A percentile compares a stretch with the other conserved stretches of the same genome.
phyloP scores from a whole-genome alignment of 2,113 vertebrate species.

The Pachyramphus minor region DNA sequence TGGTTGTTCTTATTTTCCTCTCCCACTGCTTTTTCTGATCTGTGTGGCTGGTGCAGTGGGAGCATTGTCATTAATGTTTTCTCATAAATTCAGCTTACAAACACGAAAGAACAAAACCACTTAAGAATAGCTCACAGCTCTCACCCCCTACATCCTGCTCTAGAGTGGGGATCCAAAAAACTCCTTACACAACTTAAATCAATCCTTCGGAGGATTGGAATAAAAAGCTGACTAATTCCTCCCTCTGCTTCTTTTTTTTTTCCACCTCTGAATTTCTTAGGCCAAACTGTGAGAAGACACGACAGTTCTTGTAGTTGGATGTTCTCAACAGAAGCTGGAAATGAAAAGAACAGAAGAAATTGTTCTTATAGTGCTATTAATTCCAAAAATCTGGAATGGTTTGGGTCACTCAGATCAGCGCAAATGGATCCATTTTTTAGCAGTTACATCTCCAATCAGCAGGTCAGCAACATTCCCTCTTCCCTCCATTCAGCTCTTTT shows the following conservation, averaged over 20 bases:
- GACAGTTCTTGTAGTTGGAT: background rate
- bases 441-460: background rate
- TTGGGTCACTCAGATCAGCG: background rate
- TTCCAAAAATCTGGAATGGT: background rate
- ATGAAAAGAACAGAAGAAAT: background rate
- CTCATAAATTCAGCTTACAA: conserved; percentile 49
- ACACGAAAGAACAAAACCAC: conserved; percentile 33
- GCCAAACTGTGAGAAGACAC: background rate
- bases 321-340: background rate
- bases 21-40: conserved; percentile 47
- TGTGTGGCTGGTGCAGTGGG: conserved; percentile 8
- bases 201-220: background rate
- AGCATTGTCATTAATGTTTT: conserved; percentile 45
- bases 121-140: conserved; percentile 16
- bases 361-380: background rate
- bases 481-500: background rate
- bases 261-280: background rate
- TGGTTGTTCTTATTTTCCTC: conserved; percentile 45
- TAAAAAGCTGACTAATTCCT: background rate
- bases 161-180: background rate
- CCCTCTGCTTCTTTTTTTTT: background rate
- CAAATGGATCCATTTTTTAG: background rate
- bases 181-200: background rate
- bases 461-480: rapidly evolving
- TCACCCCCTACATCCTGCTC: conserved; percentile 1